Evolutionary conservation across 2,797 vertebrate genomes (phyloP).

Genomic region (Otus scops): DNA sequence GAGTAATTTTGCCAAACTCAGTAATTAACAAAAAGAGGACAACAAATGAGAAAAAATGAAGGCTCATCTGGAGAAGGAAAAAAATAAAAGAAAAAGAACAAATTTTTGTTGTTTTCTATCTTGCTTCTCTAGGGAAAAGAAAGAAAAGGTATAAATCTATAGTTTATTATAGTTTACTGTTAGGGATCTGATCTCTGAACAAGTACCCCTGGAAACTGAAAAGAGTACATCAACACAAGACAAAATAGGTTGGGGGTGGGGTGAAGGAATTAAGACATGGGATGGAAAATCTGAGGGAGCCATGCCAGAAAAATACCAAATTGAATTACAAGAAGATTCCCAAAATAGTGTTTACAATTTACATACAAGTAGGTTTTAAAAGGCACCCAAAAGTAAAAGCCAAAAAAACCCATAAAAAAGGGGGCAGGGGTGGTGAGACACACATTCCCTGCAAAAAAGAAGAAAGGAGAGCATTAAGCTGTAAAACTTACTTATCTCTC

Average conservation of each 20-base stretch:
- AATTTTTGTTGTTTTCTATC: background rate
- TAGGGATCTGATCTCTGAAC: background rate
- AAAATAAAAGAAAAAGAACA: background rate
- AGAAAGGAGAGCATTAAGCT: background rate
- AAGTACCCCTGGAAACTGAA: background rate
- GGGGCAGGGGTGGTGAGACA: background rate
- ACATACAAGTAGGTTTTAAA: background rate
- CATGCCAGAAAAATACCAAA: background rate
- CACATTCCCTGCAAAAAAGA: background rate
- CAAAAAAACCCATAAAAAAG: background rate
- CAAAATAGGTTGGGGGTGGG: background rate
- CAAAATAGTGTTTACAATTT: background rate
- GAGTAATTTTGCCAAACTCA: background rate
- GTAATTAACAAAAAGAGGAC: background rate
- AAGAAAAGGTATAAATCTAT: background rate
- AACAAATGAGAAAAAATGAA: background rate
- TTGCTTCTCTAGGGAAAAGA: background rate
- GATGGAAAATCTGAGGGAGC: background rate
- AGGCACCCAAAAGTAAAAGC: background rate
- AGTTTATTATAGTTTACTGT: background rate
- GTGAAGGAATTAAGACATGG: background rate
- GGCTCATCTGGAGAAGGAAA: background rate
- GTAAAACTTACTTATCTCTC: constrained; percentile 88
- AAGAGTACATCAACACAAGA: background rate
- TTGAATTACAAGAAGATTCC: background rate